Base-by-base conservation (phyloP, 2,113 vertebrate genomes). In the Heterotis niloticus region DNA sequence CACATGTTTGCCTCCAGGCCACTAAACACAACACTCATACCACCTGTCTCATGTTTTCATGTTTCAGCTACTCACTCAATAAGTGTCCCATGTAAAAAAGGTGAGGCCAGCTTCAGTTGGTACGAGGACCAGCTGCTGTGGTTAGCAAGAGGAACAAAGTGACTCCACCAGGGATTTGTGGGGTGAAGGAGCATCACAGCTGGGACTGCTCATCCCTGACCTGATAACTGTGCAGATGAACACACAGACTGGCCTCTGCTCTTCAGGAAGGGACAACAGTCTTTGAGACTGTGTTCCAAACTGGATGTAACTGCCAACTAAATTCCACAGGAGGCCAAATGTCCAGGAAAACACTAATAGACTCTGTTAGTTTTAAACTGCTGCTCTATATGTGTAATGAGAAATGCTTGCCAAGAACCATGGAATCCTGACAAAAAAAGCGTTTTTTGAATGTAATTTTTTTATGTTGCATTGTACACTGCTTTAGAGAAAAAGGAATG, bases 11-110 rank as follows among this genome's bases (percentile, higher is more conserved):
- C 81, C 81, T 75, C 54, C 34, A 44, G 34, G 34, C 34, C 34
- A 44, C 34, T 44, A 44, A 44, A 44, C 34, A 44, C 34, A 44
- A 44, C 34, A 44, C 34, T 4, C 34, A 44, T 2, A 4, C 34
- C 34, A 44, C 79, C 77, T 81, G 79, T 79, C 79, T 84, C 78
- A 82, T 82, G 81, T 84, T 84, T 84, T 82, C n/a, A 44, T 44
- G 82, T 82, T 78, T 71, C 12, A 28, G 18, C 59, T 34, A 73
- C 79, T 56, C 34, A 69, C 75, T 54, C 16, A 66, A 79, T 78
- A 77, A 77, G 79, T 54, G 73, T 77, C 54, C 34, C 60, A 74
- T 77, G 80, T 72, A 79, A 81, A 68, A 76, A 79, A 78, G 78
- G 34, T 44, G 78, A 79, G 79, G 68, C 76, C 79, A 52, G 68